Conservation (phyloP, 2,888 invertebrate genomes). For the Drosophila gaucha region DNA sequence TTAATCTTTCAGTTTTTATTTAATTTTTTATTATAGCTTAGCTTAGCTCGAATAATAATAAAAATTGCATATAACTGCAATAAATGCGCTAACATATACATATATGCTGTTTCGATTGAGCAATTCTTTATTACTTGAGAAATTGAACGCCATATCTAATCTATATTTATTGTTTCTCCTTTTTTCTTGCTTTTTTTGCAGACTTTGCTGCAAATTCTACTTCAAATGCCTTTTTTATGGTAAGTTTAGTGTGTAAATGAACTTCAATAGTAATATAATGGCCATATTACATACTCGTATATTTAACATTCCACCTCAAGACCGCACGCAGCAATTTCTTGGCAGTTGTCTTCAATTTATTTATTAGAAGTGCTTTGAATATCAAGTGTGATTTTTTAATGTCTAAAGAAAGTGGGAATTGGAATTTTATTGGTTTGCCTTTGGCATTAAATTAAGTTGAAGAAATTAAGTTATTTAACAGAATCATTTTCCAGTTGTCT, state of each 20-base stretch:
- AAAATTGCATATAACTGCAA: constrained; percentile 23
- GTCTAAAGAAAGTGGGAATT: constrained; percentile 42
- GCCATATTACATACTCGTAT: background rate
- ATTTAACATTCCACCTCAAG: constrained; percentile 23
- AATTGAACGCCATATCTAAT: constrained; percentile 28
- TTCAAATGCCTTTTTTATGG: constrained; percentile 60
- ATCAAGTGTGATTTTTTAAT: constrained; percentile 23
- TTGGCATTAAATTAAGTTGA: background rate
- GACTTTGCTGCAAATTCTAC: constrained; percentile 29
- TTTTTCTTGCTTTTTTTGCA: constrained; percentile 42
- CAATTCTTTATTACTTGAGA: constrained; percentile 1
- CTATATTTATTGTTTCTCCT: constrained; percentile 23
- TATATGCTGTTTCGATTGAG: too few relatives aligned
- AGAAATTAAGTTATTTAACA: background rate
- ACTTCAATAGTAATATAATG: constrained; percentile 12
- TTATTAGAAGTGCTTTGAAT: constrained; percentile 36
- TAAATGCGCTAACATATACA: constrained; percentile 6
- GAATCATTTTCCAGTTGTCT: too few relatives aligned
- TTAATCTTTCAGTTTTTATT: too few relatives aligned
- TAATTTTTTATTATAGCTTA: too few relatives aligned
- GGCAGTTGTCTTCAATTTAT: constrained; percentile 25
- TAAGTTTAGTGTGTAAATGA: constrained; percentile 38
- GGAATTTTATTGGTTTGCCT: constrained; percentile 4
- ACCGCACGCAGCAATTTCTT: constrained; percentile 38
- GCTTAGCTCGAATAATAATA: constrained; percentile 4